These are phyloP conservation scores for Diachasmimorpha longicaudata DNA, from an alignment of 1,140 invertebrate genomes.

Conservation along the genomic window DNA sequence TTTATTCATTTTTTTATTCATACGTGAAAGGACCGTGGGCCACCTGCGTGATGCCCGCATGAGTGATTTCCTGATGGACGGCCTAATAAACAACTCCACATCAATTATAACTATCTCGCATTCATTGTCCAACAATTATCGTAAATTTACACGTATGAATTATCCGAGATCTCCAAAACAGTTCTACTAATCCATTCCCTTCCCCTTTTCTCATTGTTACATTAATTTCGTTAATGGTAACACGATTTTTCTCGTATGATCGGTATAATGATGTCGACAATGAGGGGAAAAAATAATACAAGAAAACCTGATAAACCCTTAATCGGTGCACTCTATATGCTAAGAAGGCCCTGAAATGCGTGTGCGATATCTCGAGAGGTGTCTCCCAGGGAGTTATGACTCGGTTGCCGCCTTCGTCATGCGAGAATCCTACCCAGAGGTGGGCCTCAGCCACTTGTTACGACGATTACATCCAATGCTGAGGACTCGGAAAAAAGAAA, in stretches of 20 bases:
- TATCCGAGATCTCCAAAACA: too few species aligned
- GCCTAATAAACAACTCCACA: not conserved
- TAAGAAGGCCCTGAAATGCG: not conserved
- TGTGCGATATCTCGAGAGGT: not conserved
- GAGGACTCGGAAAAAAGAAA: not conserved
- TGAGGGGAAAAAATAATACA: not conserved
- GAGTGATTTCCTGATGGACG: not conserved
- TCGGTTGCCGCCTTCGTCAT: constrained; percentile 1
- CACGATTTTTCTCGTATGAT: not conserved
- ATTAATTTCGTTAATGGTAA: not conserved
- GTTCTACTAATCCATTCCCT: not conserved
- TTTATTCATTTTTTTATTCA: constrained; percentile 10
- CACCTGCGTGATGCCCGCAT: constrained; percentile 24
- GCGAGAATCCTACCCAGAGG: not conserved
- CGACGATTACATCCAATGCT: not conserved
- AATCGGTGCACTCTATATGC: not conserved
- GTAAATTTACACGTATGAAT: not conserved
- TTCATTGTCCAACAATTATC: not conserved
- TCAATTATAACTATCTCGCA: not conserved
- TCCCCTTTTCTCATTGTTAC: not conserved
- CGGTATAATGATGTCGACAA: not conserved
- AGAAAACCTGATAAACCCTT: not conserved
- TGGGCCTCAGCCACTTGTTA: not conserved
- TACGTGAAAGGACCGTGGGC: not conserved
- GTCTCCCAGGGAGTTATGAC: not conserved